A percentile compares a stretch with the other conserved stretches of the same genome.
Conservation (phyloP, 2,797 vertebrate genomes). For the Alosa sapidissima region DNA sequence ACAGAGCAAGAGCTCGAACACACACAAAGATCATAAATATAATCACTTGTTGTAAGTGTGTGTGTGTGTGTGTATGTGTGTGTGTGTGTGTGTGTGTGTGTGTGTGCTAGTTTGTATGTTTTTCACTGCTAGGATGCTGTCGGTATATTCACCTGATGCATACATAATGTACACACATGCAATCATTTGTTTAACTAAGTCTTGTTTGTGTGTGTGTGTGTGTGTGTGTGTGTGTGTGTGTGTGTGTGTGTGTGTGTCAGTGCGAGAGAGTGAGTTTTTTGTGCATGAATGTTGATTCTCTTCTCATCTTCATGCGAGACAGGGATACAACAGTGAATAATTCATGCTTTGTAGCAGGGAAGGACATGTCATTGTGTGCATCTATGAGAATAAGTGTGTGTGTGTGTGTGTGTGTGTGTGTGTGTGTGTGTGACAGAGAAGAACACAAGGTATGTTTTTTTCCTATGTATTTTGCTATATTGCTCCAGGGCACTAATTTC, state of each 20-base stretch:
- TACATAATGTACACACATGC: not conserved
- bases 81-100: not conserved
- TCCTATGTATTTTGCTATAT: too few species aligned
- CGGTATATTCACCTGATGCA: too few species aligned
- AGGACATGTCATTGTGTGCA: not conserved
- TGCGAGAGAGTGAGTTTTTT: not conserved
- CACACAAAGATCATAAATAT: not conserved
- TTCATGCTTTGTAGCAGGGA: not conserved
- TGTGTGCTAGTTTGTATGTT: not conserved
- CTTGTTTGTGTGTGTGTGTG: slow-evolving; percentile 24
- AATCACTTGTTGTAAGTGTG: not conserved
- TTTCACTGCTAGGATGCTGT: not conserved
- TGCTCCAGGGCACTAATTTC: too few species aligned
- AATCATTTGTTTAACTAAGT: not conserved
- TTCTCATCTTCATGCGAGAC: slow-evolving; percentile 6
- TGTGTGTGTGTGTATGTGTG: too few species aligned
- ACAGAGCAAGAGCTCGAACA: not conserved
- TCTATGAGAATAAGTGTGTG: not conserved
- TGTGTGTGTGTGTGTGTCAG: slow-evolving; percentile 7
- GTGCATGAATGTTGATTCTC: not conserved
- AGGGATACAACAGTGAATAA: slow-evolving; percentile 4
- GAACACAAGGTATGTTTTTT: too few species aligned
- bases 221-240: slow-evolving; percentile 12
- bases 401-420: too few species aligned
- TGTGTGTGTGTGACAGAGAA: not conserved